Conservation (phyloP, 2,888 invertebrate genomes). For the Mythimna lalbum region DNA sequence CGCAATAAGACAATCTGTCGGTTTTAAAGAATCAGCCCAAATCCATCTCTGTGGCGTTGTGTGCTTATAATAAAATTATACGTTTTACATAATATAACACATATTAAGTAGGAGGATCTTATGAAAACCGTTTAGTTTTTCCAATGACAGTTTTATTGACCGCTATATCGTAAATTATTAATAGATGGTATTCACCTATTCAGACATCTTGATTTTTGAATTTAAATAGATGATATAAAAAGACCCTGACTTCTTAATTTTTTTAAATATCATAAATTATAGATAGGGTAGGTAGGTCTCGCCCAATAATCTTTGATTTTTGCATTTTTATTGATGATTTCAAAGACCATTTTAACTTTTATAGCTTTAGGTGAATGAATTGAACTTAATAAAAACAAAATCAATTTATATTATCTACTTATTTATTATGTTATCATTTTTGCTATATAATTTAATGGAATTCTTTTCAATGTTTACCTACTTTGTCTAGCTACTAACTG, state of each 20-base stretch:
- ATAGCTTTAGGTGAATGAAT: not conserved
- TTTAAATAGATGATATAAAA: not conserved
- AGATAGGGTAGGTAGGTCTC: no score
- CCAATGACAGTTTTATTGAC: not conserved
- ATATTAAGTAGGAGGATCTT: not conserved
- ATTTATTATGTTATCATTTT: not conserved
- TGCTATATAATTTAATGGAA: no score
- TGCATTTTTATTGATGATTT: not conserved
- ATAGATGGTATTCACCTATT: not conserved
- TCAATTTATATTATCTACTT: not conserved
- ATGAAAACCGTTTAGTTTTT: not conserved
- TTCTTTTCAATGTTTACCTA: no score
- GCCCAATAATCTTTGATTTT: not conserved
- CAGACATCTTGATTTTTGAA: not conserved
- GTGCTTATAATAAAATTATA: no score
- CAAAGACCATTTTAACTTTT: not conserved
- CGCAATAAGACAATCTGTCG: no score
- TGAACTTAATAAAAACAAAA: constrained; percentile 1
- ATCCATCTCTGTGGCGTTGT: no score
- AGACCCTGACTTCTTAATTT: not conserved
- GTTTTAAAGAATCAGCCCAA: no score
- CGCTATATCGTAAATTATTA: not conserved
- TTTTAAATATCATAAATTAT: not conserved
- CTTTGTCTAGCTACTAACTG: no score
- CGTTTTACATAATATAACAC: not conserved